A percentile compares a stretch with the other conserved stretches of the same genome.
Conservation (phyloP, 2,888 invertebrate genomes). For the Spicauda simplicius region DNA sequence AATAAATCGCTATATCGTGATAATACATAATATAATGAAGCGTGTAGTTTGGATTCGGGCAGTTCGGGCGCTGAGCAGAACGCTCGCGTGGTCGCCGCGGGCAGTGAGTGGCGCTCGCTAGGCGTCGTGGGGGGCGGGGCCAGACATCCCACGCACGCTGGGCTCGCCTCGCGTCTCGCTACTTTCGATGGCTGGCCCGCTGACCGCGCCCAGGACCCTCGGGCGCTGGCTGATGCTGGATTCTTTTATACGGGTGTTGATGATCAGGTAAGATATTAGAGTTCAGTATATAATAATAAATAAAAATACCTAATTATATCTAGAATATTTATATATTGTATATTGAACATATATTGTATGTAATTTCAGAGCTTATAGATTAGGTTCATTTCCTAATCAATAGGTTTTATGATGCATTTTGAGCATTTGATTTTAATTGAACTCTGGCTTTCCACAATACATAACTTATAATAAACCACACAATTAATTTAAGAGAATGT, state of each 20-base stretch:
- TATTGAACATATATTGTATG: too few species aligned
- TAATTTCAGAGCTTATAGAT: too few species aligned
- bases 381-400: too few species aligned
- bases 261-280: constrained; percentile 69
- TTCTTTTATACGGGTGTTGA: constrained; percentile 92
- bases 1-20: too few species aligned
- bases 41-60: not conserved
- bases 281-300: too few species aligned
- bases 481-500: too few species aligned
- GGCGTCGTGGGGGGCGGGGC: constrained; percentile 75
- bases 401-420: too few species aligned
- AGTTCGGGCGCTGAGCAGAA: constrained; percentile 74
- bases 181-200: constrained; percentile 92
- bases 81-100: constrained; percentile 63
- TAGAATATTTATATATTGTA: too few species aligned
- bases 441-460: too few species aligned
- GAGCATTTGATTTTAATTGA: too few species aligned
- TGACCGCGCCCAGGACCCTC: constrained; percentile 89
- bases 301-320: too few species aligned
- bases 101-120: constrained; percentile 65
- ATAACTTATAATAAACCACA: too few species aligned
- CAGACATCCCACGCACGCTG: constrained; percentile 87
- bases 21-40: not conserved
- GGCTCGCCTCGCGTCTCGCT: constrained; percentile 87
- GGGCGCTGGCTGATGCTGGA: constrained; percentile 92